Percentiles rank a stretch among this genome's conserved stretches.
Evolutionary conservation across 2,797 vertebrate genomes (phyloP).

Genomic region (Alauda arvensis): DNA sequence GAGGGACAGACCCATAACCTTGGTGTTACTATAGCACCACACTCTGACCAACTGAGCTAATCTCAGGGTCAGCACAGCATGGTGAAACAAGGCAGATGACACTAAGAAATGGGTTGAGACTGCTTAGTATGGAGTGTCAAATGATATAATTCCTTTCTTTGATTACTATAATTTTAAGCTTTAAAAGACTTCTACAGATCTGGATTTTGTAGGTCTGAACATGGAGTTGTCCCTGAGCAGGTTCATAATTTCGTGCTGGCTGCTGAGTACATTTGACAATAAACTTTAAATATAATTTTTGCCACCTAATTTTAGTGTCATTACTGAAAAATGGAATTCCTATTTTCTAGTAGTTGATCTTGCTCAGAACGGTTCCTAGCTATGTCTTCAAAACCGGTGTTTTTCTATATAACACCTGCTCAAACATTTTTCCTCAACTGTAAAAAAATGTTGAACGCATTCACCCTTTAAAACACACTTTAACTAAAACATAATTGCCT

Average conservation of each 20-base stretch:
- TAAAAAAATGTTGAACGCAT: not conserved
- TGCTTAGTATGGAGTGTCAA: not conserved
- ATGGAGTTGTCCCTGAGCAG: not conserved
- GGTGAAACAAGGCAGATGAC: not conserved
- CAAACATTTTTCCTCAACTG: not conserved
- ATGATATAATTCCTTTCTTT: not conserved
- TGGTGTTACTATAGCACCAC: not conserved
- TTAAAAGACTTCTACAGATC: not conserved
- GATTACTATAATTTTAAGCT: not conserved
- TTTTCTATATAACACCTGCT: not conserved
- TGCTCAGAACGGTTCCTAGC: not conserved
- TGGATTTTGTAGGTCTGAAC: not conserved
- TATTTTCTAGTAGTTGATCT: not conserved
- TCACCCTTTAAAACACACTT: not conserved
- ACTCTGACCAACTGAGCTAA: not conserved
- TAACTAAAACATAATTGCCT: not conserved
- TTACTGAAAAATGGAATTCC: not conserved
- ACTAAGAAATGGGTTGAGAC: not conserved
- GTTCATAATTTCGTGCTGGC: not conserved
- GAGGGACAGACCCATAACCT: not conserved
- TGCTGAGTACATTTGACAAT: not conserved
- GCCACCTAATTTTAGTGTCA: not conserved
- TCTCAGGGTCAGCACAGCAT: not conserved
- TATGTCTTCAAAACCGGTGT: not conserved
- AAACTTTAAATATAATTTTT: not conserved